Conservation (phyloP, 2,113 vertebrate species). For the Laticauda laticaudata region DNA sequence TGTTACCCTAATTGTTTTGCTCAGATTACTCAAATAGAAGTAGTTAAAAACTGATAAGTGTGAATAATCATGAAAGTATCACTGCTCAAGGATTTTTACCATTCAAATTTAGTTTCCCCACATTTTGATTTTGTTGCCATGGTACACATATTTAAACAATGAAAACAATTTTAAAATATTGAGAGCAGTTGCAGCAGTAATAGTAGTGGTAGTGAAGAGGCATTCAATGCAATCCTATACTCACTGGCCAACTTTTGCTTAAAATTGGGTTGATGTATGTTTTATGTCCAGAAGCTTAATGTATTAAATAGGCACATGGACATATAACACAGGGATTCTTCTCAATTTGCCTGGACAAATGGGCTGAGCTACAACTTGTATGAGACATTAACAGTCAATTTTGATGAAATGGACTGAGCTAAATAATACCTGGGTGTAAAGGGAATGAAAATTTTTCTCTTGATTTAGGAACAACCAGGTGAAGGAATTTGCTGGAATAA, state of each 20-base stretch:
- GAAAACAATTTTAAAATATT: neutral
- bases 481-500: neutral
- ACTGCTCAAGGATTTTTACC: neutral
- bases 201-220: neutral
- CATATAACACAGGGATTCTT: neutral
- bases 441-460: neutral
- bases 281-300: neutral
- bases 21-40: neutral
- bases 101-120: neutral
- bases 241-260: neutral
- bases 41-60: neutral
- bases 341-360: neutral
- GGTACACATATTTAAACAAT: neutral
- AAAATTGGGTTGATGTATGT: neutral
- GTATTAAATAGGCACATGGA: neutral
- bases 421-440: neutral
- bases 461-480: neutral
- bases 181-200: neutral
- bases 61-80: neutral
- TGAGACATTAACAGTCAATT: neutral
- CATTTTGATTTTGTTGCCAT: neutral
- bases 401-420: neutral
- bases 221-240: neutral
- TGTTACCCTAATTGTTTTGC: neutral
- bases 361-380: neutral